Conservation (phyloP, 2,113 vertebrate species). For the Gobio gobio region DNA sequence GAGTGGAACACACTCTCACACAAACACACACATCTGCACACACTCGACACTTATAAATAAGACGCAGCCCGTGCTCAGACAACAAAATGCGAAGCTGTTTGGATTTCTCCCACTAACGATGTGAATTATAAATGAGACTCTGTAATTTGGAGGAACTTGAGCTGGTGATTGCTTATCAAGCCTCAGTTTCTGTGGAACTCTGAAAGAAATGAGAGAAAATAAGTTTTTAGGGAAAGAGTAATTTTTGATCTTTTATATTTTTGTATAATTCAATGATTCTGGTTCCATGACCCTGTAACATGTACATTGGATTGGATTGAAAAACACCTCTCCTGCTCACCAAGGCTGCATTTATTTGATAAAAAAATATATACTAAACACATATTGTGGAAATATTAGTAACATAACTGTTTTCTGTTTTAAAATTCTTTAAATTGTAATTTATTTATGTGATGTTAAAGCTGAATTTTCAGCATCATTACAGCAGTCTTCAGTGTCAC, state of each 20-base stretch:
- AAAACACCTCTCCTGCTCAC: no score
- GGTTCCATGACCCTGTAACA: no score
- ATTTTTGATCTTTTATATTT: background rate
- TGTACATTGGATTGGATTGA: no score
- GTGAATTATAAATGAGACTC: slow-evolving; percentile 47
- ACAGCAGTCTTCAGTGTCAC: no score
- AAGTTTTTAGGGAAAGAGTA: background rate
- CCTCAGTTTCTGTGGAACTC: background rate
- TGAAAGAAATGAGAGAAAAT: background rate
- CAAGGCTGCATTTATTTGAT: no score
- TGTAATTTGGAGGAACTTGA: slow-evolving; percentile 36
- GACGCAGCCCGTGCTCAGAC: slow-evolving; percentile 39
- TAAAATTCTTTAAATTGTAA: no score
- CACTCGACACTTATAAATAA: slow-evolving; percentile 49
- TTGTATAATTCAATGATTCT: no score
- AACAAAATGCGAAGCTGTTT: slow-evolving; percentile 49
- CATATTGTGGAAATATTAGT: no score
- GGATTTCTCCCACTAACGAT: slow-evolving; percentile 33
- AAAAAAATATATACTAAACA: no score
- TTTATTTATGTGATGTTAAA: no score
- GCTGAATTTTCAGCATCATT: no score
- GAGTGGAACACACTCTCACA: background rate
- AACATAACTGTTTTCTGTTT: no score
- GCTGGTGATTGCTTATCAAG: slow-evolving; percentile 4
- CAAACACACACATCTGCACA: background rate